phyloP scores from a whole-genome alignment of 1,140 invertebrate genomes.

The Macrobrachium rosenbergii region DNA sequence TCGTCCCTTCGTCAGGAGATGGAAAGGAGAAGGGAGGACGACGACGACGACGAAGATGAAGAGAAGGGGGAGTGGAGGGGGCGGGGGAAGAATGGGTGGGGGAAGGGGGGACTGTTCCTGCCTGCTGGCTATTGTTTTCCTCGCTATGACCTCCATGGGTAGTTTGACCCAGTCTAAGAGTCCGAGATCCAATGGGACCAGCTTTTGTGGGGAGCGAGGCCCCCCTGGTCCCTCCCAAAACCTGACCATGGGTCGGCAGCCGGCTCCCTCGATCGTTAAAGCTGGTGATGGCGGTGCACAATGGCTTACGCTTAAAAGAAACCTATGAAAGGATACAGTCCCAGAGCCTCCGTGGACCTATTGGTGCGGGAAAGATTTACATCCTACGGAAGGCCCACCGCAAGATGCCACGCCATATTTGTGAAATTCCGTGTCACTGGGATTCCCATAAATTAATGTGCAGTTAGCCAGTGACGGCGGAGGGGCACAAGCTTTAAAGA shows the following conservation, averaged over 20 bases:
- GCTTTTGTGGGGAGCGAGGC: conserved; percentile 48
- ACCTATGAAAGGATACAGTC: conserved; percentile 39
- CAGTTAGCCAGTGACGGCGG: conserved; percentile 65
- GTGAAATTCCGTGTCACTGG: conserved; percentile 60
- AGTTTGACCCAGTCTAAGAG: conserved; percentile 62
- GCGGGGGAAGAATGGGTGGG: no score
- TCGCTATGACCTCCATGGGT: conserved; percentile 60
- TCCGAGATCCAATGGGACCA: conserved; percentile 57
- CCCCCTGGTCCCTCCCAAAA: conserved; percentile 57
- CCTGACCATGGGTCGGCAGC: conserved; percentile 61
- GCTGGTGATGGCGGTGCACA: conserved; percentile 61
- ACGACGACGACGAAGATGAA: no score
- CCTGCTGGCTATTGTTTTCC: conserved; percentile 48
- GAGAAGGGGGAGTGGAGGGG: no score
- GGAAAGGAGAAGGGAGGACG: no score
- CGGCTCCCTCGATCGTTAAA: conserved; percentile 65
- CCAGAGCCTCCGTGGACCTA: conserved; percentile 26
- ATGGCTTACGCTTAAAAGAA: conserved; percentile 64
- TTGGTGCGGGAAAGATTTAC: conserved; percentile 11
- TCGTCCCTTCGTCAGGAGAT: no score
- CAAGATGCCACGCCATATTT: conserved; percentile 54
- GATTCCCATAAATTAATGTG: conserved; percentile 66
- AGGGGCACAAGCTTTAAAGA: conserved; percentile 65
- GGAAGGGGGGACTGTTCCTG: neutral
- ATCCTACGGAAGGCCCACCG: conserved; percentile 46